Conservation (phyloP, 2,797 vertebrate species). For the Notamacropus eugenii region DNA sequence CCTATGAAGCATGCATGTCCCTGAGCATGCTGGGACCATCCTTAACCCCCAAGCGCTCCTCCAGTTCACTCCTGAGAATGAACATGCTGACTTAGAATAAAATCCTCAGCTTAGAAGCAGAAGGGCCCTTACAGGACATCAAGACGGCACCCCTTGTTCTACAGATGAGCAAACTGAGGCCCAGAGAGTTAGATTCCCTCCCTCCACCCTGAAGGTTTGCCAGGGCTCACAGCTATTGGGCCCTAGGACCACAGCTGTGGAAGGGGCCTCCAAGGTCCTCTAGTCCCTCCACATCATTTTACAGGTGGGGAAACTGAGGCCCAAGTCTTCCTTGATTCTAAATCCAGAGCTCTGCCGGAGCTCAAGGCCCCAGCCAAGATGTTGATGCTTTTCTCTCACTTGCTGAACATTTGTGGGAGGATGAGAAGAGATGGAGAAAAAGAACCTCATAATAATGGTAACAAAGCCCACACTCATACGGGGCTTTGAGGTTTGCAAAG, state of each 20-base stretch:
- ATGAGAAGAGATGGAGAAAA: neutral
- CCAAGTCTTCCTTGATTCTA: neutral
- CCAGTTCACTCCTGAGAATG: neutral
- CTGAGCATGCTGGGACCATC: too few relatives aligned
- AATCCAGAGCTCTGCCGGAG: neutral
- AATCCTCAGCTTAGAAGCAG: neutral
- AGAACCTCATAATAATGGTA: neutral
- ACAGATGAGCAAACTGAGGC: neutral
- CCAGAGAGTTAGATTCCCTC: neutral
- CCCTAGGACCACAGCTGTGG: neutral
- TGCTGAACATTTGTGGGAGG: neutral
- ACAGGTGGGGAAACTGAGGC: neutral
- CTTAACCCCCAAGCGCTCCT: neutral
- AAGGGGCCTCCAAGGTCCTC: neutral
- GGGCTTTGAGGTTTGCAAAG: neutral
- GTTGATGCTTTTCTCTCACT: neutral
- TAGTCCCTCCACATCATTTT: neutral
- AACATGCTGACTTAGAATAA: neutral
- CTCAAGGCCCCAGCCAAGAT: neutral
- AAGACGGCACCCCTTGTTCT: neutral
- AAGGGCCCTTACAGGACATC: neutral
- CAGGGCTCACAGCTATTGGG: neutral
- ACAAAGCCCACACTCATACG: neutral
- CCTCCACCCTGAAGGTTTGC: fast-evolving
- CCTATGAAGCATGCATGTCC: neutral